Evolutionary conservation across 2,888 invertebrate genomes (phyloP).

Genomic region (Pterobdella sp.): DNA sequence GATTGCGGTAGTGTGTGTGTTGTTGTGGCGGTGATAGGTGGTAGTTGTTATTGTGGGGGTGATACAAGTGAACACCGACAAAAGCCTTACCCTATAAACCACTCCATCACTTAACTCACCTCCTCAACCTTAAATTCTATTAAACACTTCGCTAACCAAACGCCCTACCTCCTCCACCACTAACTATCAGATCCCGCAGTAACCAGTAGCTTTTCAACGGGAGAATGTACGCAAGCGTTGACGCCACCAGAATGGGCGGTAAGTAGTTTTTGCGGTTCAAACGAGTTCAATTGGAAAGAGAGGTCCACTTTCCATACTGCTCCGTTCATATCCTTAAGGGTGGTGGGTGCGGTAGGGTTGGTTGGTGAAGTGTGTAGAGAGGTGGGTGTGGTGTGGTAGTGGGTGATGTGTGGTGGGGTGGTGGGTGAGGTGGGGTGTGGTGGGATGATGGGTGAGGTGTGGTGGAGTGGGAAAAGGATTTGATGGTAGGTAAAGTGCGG

Average conservation of each 20-base stretch:
- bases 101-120: background rate
- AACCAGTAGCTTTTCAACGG: conserved; percentile 63
- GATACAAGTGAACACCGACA: background rate
- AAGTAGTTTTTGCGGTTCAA: conserved; percentile 56
- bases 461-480: no score
- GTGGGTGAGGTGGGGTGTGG: no score
- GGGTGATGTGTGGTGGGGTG: no score
- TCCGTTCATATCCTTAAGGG: conserved; percentile 81
- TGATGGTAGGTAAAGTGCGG: no score
- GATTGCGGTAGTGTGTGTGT: background rate
- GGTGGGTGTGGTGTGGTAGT: no score
- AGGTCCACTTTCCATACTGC: conserved; percentile 70
- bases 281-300: conserved; percentile 55
- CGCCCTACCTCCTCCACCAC: conserved; percentile 17
- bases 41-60: background rate
- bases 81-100: background rate
- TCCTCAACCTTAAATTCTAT: no score
- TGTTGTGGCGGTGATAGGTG: background rate
- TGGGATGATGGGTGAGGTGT: no score
- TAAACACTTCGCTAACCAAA: background rate
- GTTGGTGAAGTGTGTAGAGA: no score
- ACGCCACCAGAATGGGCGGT: conserved; percentile 71
- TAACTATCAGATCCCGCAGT: conserved; percentile 68
- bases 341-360: no score
- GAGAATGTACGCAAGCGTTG: conserved; percentile 62